phyloP scores from a whole-genome alignment of 1,140 invertebrate species.

The Drosophila triauraria region DNA sequence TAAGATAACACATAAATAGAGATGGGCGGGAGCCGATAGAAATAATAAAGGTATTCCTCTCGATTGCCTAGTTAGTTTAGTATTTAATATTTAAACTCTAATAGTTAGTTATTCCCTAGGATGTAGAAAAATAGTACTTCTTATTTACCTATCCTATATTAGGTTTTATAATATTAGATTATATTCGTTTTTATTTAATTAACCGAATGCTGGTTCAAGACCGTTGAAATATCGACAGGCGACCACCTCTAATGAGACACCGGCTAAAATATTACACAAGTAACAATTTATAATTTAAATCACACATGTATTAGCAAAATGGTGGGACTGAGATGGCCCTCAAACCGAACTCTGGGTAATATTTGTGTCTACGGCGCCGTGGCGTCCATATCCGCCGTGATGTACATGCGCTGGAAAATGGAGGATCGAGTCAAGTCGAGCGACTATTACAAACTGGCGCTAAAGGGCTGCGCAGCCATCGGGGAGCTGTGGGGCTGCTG shows the following conservation, averaged over 20 bases:
- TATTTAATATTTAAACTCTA: no score
- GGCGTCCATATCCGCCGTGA: slow-evolving; percentile 84
- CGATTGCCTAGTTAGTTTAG: no score
- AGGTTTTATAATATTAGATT: no score
- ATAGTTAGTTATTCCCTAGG: no score
- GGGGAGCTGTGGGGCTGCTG: slow-evolving; percentile 86
- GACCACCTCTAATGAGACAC: slow-evolving; percentile 30
- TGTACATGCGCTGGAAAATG: slow-evolving; percentile 85
- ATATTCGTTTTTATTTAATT: no score
- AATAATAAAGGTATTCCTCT: background rate
- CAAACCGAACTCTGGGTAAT: slow-evolving; percentile 85
- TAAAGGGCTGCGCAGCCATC: slow-evolving; percentile 86
- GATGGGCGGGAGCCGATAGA: background rate
- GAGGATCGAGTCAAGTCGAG: slow-evolving; percentile 85
- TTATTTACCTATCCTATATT: no score
- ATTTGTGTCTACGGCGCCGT: slow-evolving; percentile 86
- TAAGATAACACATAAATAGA: background rate
- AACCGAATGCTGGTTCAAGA: background rate
- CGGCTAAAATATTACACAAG: slow-evolving; percentile 66
- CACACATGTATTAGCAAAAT: slow-evolving; percentile 30
- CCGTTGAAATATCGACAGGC: background rate
- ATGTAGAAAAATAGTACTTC: no score
- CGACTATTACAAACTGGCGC: slow-evolving; percentile 87
- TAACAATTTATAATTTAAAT: background rate
- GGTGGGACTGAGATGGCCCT: slow-evolving; percentile 63